Conservation (phyloP, 2,113 vertebrate genomes). For the Crypturellus undulatus region DNA sequence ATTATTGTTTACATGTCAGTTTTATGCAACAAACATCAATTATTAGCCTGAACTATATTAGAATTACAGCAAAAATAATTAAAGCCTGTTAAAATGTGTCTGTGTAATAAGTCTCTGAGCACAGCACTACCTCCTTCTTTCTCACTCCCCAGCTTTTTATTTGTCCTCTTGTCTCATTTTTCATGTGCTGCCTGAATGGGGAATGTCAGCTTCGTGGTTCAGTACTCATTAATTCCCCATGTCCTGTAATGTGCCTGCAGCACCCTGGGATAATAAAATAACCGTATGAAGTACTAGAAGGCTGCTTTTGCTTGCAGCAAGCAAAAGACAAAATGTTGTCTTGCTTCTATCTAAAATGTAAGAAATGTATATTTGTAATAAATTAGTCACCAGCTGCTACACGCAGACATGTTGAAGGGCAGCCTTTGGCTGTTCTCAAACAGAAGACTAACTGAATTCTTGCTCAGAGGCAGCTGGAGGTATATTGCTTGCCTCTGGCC, state of each 20-base stretch:
- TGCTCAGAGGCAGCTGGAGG: conserved; percentile 46
- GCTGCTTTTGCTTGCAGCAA: conserved; percentile 19
- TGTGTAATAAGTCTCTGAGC: conserved; percentile 28
- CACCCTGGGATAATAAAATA: conserved; percentile 42
- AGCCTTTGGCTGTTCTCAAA: conserved; percentile 60
- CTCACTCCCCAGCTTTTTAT: not conserved
- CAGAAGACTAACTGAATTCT: conserved; percentile 40
- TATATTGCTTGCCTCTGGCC: conserved; percentile 24
- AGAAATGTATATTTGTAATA: not conserved
- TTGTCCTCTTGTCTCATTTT: conserved; percentile 46
- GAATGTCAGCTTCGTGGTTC: not conserved
- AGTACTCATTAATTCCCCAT: conserved; percentile 35
- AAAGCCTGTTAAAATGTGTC: conserved; percentile 21
- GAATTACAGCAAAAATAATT: not conserved
- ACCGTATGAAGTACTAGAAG: conserved; percentile 1
- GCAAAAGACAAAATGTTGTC: conserved; percentile 28
- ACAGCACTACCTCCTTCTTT: not conserved
- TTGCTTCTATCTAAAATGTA: not conserved
- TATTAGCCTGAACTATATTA: conserved; percentile 25
- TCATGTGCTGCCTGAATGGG: not conserved
- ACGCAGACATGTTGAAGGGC: not conserved
- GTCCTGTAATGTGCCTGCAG: conserved; percentile 31
- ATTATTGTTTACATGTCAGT: not conserved
- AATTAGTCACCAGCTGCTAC: conserved; percentile 32
- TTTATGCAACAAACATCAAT: conserved; percentile 32